Percentiles rank a stretch among this genome's conserved stretches.
Evolutionary conservation across 2,888 invertebrate genomes (phyloP).

Genomic region (Eupelmus urozonus): DNA sequence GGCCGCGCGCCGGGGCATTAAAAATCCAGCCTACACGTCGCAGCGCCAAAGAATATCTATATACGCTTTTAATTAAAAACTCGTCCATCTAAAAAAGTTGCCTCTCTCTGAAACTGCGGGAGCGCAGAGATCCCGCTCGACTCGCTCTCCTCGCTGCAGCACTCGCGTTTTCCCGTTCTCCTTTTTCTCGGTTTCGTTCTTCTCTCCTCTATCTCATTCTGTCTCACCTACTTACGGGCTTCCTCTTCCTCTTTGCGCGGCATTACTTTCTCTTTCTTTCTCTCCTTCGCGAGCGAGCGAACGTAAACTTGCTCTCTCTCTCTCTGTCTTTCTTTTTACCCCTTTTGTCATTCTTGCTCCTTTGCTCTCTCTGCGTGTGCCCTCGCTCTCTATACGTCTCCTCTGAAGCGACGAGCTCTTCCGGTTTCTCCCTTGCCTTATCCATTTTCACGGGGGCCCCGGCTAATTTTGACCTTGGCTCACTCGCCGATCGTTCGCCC

Average conservation of each 20-base stretch:
- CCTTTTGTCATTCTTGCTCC: constrained; percentile 56
- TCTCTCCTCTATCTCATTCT: constrained; percentile 16
- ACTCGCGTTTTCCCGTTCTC: background rate
- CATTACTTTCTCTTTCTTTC: constrained; percentile 57
- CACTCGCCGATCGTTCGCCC: too few species aligned
- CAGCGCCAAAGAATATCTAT: background rate
- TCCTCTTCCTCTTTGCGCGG: constrained; percentile 24
- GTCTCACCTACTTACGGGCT: constrained; percentile 57
- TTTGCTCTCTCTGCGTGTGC: constrained; percentile 29
- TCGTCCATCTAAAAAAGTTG: background rate
- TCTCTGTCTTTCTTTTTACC: constrained; percentile 40
- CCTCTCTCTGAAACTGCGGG: too few species aligned
- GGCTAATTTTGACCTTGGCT: background rate
- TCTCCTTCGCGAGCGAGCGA: constrained; percentile 49
- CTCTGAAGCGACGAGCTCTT: background rate
- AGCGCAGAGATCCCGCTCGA: too few species aligned
- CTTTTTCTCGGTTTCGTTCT: background rate
- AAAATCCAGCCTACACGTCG: too few species aligned
- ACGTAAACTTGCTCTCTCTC: constrained; percentile 31
- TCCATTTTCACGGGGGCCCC: background rate
- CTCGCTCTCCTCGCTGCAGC: background rate
- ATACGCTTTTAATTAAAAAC: constrained; percentile 32
- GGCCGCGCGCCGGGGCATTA: background rate
- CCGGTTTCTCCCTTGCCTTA: background rate
- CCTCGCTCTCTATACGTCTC: background rate